A percentile compares a stretch with the other conserved stretches of the same genome.
These are phyloP conservation scores for Pangasianodon hypophthalmus DNA, from an alignment of 2,113 vertebrate genomes.

Conservation along the genomic window DNA sequence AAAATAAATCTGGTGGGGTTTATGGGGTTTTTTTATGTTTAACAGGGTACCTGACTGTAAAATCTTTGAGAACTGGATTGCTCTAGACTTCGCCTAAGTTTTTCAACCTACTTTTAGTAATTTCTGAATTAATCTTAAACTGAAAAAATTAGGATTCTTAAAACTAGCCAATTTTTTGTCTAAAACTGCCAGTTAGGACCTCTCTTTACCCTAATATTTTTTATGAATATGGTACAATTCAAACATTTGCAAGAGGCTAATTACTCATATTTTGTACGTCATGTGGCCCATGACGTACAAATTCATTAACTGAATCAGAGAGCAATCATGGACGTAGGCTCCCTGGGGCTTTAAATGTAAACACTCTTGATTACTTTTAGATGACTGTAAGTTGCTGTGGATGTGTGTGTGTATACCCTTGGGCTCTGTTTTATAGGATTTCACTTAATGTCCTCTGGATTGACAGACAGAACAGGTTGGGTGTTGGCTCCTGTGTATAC, in stretches of 20 bases:
- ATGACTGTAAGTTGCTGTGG: background rate
- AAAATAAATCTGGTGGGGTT: background rate
- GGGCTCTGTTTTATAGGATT: background rate
- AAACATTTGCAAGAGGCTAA: background rate
- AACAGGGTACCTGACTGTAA: too few species aligned
- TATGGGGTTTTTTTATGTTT: too few species aligned
- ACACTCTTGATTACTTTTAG: background rate
- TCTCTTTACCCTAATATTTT: background rate
- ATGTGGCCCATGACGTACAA: background rate
- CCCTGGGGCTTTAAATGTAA: background rate
- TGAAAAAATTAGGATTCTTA: background rate
- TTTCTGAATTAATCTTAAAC: too few species aligned
- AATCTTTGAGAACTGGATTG: too few species aligned
- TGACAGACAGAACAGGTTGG: background rate
- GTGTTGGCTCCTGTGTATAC: background rate
- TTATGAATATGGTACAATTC: background rate
- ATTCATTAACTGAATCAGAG: background rate
- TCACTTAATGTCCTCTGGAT: background rate
- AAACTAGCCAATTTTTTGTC: background rate
- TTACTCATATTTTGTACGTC: background rate
- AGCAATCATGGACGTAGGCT: background rate
- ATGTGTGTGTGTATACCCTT: background rate
- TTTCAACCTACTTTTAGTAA: too few species aligned
- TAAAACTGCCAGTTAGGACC: background rate
- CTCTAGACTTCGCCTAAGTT: too few species aligned